Conservation (phyloP, 2,113 vertebrate genomes). For the Platichthys stellatus region DNA sequence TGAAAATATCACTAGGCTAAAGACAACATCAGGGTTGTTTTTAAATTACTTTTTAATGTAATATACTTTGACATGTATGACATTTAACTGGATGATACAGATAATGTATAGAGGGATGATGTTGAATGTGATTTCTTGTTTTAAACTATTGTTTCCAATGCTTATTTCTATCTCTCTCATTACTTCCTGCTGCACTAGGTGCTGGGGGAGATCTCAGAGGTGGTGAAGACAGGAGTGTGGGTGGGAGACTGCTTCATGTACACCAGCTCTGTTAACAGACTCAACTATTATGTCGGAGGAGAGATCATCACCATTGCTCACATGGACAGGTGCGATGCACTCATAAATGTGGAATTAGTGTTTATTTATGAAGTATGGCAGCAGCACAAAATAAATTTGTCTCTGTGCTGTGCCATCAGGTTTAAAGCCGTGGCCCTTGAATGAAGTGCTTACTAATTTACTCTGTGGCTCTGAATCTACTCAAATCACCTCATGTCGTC, state of each 20-base stretch:
- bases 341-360: neutral
- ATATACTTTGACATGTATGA: neutral
- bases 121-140: neutral
- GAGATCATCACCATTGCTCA: conserved; percentile 97
- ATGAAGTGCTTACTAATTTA: no score
- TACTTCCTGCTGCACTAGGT: conserved; percentile 77
- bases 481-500: no score
- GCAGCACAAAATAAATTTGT: neutral
- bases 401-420: neutral
- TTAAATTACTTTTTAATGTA: neutral
- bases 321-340: conserved; percentile 86
- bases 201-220: conserved; percentile 92
- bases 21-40: no score
- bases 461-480: no score
- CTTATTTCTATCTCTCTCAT: neutral
- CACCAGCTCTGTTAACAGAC: conserved; percentile 95
- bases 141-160: neutral
- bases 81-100: no score
- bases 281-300: conserved; percentile 96
- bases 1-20: no score
- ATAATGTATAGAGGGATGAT: neutral
- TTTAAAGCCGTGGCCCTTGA: neutral
- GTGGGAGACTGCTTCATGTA: conserved; percentile 97
- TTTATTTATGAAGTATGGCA: neutral
- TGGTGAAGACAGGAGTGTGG: conserved; percentile 94